Evolutionary conservation across 2,797 vertebrate species (phyloP).

Genomic region (Labeo calbasu): DNA sequence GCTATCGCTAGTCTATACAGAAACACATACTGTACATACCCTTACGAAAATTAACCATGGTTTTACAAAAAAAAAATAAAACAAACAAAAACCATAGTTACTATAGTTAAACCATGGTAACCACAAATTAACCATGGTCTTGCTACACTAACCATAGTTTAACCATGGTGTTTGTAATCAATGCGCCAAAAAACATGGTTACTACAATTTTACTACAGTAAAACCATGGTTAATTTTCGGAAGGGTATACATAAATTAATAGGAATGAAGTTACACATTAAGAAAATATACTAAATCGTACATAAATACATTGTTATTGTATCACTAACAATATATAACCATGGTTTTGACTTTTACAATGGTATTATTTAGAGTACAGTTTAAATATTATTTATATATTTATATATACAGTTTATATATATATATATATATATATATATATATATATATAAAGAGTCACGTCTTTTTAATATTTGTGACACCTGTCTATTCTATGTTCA

Average conservation of each 20-base stretch:
- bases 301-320: background rate
- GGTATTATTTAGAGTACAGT: background rate
- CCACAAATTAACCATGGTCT: no score
- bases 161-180: no score
- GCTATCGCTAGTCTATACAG: background rate
- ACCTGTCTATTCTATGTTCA: background rate
- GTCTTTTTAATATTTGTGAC: background rate
- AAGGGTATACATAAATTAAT: background rate
- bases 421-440: background rate
- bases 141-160: no score
- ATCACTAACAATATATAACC: background rate
- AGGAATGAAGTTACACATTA: background rate
- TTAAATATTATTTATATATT: background rate
- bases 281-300: background rate
- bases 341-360: background rate
- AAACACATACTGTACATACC: background rate
- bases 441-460: background rate
- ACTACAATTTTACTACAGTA: no score
- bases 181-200: no score
- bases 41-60: no score
- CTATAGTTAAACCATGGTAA: no score
- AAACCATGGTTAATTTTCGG: no score
- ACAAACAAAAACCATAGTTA: no score
- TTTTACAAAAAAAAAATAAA: no score
- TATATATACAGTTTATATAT: background rate